Percentiles rank a stretch among this genome's conserved stretches.
These are phyloP conservation scores for Nymphicus hollandicus DNA, from an alignment of 2,113 vertebrate species.

Conservation along the genomic window DNA sequence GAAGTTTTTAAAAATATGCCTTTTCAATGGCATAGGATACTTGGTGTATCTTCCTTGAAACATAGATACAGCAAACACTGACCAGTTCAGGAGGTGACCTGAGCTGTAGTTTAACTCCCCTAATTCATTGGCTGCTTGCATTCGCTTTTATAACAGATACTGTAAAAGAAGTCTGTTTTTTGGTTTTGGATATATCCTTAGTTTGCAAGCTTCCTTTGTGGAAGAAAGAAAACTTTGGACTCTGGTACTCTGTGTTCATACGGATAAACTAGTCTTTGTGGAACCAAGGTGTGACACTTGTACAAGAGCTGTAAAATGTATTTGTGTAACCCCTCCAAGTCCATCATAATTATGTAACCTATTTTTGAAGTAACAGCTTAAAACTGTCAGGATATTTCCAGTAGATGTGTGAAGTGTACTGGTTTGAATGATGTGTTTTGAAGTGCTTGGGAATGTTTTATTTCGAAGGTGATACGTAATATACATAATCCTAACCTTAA, in stretches of 20 bases:
- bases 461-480: neutral
- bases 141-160: neutral
- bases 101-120: neutral
- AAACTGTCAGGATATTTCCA: neutral
- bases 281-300: neutral
- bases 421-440: neutral
- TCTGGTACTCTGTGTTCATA: neutral
- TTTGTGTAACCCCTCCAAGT: neutral
- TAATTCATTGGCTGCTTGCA: neutral
- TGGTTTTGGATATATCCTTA: neutral
- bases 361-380: neutral
- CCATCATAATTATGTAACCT: neutral
- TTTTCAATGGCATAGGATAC: neutral
- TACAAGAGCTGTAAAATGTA: neutral
- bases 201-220: neutral
- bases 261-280: neutral
- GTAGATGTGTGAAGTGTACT: neutral
- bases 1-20: rapidly evolving
- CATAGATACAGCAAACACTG: neutral
- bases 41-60: neutral
- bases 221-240: neutral
- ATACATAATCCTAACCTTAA: neutral
- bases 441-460: neutral
- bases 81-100: neutral
- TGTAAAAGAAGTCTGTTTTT: neutral